Evolutionary conservation across 92 coral and sea anemone species (phyloP), one percentile per base, ranked within the genome.

Genomic region (Muricea muricata): DNA sequence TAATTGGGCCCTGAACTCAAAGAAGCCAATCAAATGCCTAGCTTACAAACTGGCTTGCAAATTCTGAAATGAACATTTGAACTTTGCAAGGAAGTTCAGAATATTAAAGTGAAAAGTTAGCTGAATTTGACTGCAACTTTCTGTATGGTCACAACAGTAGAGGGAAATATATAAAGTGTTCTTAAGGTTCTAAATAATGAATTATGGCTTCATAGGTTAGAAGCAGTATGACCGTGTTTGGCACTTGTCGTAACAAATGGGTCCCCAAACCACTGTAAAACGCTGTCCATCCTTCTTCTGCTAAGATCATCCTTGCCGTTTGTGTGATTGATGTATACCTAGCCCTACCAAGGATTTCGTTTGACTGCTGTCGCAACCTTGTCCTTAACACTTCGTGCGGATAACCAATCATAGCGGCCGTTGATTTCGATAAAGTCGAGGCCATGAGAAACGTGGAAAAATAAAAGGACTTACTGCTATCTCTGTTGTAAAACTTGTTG

Each of bases 241-340:
- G 90, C 10, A 86, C 84, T 57, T 86, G 90, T 29, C 90, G 86
- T 45, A 86, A 35, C 24, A 86, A 34, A 23, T 86, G 83, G 5
- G 90, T 86, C 86, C 60, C 40, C 13, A 86, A 55, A 30, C 90
- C 90, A 52, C 90, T 66, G 58, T 86, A 86, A 18, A 86, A 79
- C 0, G 85, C 90, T 4, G 34, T 86, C 90, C 90, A 86, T 0
- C 90, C 90, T 32, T 86, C 90, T 28, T 86, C 90, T 56, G 26
- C 40, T 25, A 71, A 57, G 5, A 86, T 83, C 4, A 70, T 86
- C 30, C 13, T 58, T 21, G 73, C 41, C 7, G 90, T 80, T 80
- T 86, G 90, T 6, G 33, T 15, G 34, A 82, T 40, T n/a, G 81
- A 70, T 24, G 57, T 70, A 40, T 86, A 86, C 76, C 90, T 82